Percentiles rank a stretch among this genome's conserved stretches.
phyloP scores from a whole-genome alignment of 2,888 invertebrate species.

The Chaetogeoica ovagalla region DNA sequence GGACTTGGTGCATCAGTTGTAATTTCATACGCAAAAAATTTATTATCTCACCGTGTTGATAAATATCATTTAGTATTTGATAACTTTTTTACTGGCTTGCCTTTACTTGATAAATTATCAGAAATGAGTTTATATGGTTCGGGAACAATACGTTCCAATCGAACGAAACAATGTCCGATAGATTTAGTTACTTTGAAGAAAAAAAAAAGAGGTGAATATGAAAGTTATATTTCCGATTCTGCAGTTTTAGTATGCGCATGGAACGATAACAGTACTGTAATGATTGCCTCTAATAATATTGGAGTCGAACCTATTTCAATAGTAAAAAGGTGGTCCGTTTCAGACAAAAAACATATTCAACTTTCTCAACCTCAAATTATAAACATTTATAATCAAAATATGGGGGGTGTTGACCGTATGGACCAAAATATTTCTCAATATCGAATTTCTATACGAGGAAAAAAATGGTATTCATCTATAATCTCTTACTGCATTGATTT shows the following conservation, averaged over 20 bases:
- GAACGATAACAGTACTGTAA: too few relatives aligned
- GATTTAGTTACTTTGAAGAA: too few relatives aligned
- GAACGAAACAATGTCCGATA: constrained; percentile 3
- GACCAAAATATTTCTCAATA: constrained; percentile 57
- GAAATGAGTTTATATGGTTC: constrained; percentile 19
- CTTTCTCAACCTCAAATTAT: too few relatives aligned
- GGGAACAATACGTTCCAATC: constrained; percentile 45
- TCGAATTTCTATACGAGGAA: constrained; percentile 56
- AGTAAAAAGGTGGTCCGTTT: too few relatives aligned
- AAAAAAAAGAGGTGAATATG: too few relatives aligned
- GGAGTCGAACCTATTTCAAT: too few relatives aligned
- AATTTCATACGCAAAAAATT: constrained; percentile 22
- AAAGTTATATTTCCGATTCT: too few relatives aligned
- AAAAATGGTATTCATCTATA: constrained; percentile 53
- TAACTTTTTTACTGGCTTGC: constrained; percentile 33
- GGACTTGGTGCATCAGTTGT: constrained; percentile 21
- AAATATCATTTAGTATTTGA: constrained; percentile 35
- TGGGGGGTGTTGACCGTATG: too few relatives aligned
- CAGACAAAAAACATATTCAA: too few relatives aligned
- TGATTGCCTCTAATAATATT: too few relatives aligned
- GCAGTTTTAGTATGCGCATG: too few relatives aligned
- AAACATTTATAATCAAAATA: too few relatives aligned
- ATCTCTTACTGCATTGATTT: neutral
- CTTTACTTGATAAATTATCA: constrained; percentile 11
- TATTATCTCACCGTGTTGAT: neutral